These are phyloP conservation scores for Frieseomelitta varia DNA, from an alignment of 1,140 invertebrate species.

Conservation along the genomic window DNA sequence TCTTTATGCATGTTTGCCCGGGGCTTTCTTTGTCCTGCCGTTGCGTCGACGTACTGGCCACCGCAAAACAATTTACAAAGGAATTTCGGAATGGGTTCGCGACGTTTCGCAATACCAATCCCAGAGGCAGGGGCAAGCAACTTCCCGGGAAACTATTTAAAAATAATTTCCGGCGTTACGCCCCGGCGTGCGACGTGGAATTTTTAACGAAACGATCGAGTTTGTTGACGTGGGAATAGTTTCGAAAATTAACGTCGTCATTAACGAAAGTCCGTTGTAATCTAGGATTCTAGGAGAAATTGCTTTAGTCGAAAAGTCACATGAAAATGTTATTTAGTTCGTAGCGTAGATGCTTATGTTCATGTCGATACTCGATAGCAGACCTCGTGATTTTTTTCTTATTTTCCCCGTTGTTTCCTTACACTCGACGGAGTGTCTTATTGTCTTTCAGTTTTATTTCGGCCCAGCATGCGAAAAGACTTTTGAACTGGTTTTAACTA, in stretches of 20 bases:
- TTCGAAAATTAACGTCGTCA: not conserved
- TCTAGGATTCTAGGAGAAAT: not conserved
- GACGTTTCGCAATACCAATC: not conserved
- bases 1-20: constrained; percentile 41
- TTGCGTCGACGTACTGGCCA: constrained; percentile 24
- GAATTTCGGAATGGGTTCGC: constrained; percentile 28
- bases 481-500: constrained; percentile 27
- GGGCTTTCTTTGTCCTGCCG: constrained; percentile 19
- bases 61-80: constrained; percentile 40
- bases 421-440: not conserved
- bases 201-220: constrained; percentile 20
- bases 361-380: too few relatives aligned
- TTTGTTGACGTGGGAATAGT: not conserved
- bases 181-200: not conserved
- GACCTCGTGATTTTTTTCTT: not conserved
- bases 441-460: constrained; percentile 11
- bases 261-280: too few relatives aligned
- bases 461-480: not conserved
- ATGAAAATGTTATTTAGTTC: not conserved
- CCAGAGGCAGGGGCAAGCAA: not conserved
- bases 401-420: constrained; percentile 20
- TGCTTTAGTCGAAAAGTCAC: not conserved
- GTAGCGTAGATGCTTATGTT: too few relatives aligned
- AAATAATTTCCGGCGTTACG: constrained; percentile 14
- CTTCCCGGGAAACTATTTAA: constrained; percentile 19